Evolutionary conservation across 2,113 vertebrate species (phyloP), one percentile per base, ranked within the genome.

Genomic region (Delphinapterus leucas): DNA sequence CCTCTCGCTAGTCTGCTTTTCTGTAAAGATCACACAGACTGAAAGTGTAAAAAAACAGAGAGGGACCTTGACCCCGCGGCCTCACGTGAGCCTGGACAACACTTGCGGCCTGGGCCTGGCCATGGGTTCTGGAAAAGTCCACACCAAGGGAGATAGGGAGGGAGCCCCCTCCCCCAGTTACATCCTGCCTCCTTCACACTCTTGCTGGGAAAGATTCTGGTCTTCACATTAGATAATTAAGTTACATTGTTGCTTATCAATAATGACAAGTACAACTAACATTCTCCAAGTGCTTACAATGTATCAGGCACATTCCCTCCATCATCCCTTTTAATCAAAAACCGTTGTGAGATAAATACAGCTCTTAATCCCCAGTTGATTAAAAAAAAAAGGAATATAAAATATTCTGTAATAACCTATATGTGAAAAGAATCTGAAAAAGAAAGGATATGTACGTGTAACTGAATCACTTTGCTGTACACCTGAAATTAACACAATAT

Each of bases 121-220:
- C 10, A 15, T 5, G 8, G 77, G 20, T 33, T 77, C 90, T 85
- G 4, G 41, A 28, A 41, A 33, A n/a, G 58, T 9, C 31, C 9
- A 0, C 12, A 3, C 0, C 31, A 10, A 17, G n/a, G 2, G 11
- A 18, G 47, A 8, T 3, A 1, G 71, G 25, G 31, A 60, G 33
- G 23, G 28, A 49, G 26, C 15, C 12, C 4, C 14, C 1, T 15
- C 8, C 28, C 44, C 15, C 12, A 0, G 15, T 4, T 9, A 1
- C 8, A 3, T 6, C 38, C 18, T 3, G 10, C 4, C 9, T 23
- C 11, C 7, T 12, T 31, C 6, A 3, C 23, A 8, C 12, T 21
- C 2, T 20, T 12, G 6, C 28, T 0, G 26, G 21, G 53, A 23
- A 53, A 20, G 8, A 26, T 20, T 11, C 58, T 4, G 25, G 28